These are phyloP conservation scores for Musca domestica DNA, from an alignment of 1,140 invertebrate genomes.

Conservation along the genomic window DNA sequence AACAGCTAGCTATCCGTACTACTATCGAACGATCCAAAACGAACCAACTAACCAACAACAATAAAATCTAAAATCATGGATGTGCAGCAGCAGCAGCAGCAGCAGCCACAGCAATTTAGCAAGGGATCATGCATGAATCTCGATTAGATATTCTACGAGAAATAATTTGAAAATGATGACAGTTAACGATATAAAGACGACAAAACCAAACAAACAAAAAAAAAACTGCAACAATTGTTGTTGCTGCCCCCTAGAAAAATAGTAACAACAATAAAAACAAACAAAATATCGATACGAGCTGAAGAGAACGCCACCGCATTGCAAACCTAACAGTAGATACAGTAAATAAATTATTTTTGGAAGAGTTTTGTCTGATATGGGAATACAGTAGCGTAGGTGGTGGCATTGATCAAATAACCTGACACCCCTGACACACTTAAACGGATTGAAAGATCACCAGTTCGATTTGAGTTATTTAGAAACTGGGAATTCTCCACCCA, in stretches of 20 bases:
- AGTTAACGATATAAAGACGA: slow-evolving; percentile 45
- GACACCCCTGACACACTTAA: no score
- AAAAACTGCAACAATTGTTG: no score
- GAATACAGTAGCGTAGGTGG: no score
- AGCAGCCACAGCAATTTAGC: no score
- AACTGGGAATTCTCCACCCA: no score
- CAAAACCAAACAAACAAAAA: slow-evolving; percentile 10
- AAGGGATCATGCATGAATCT: slow-evolving; percentile 53
- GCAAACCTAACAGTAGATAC: slow-evolving; percentile 6
- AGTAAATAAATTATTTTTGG: background rate
- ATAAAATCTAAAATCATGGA: slow-evolving; percentile 8
- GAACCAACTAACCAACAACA: slow-evolving; percentile 8
- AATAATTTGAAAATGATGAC: slow-evolving; percentile 56
- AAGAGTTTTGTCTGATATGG: no score
- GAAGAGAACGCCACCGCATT: background rate
- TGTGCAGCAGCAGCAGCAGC: slow-evolving; percentile 14
- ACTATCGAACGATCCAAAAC: background rate
- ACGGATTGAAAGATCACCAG: no score
- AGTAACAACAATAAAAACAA: background rate
- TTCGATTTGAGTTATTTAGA: no score
- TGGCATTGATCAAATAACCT: no score
- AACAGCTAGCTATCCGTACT: background rate
- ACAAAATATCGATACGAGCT: background rate
- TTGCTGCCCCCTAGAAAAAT: background rate
- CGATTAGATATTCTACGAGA: slow-evolving; percentile 55